Conservation (phyloP, 2,888 invertebrate genomes). For the Hemistola chrysoprasaria region DNA sequence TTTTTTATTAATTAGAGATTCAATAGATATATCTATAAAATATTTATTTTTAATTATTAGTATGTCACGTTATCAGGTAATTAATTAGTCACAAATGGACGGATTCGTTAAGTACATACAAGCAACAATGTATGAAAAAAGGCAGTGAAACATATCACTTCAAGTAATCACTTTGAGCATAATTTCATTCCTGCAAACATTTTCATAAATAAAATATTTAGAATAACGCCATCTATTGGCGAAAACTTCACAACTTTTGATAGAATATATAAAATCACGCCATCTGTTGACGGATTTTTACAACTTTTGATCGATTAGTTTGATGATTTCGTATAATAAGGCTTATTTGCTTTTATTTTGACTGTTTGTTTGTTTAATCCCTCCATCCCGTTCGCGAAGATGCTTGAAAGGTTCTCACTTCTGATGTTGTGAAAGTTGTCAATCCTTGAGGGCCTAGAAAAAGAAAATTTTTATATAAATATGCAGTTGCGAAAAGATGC, state of each 20-base stretch:
- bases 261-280: constrained; percentile 14
- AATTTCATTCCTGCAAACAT: constrained; percentile 19
- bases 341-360: constrained; percentile 4
- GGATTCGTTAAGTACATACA: constrained; percentile 21
- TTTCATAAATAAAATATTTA: constrained; percentile 1
- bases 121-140: constrained; percentile 28
- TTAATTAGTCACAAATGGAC: constrained; percentile 40
- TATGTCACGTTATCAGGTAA: constrained; percentile 49
- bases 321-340: not conserved
- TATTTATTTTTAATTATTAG: constrained; percentile 30
- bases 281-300: not conserved
- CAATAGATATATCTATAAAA: constrained; percentile 16
- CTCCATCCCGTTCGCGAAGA: constrained; percentile 68
- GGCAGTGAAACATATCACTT: constrained; percentile 44
- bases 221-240: constrained; percentile 13
- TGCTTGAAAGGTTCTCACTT: constrained; percentile 78
- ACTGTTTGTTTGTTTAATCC: constrained; percentile 40
- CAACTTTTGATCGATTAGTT: not conserved
- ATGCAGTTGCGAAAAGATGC: too few relatives aligned
- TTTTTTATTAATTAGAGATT: constrained; percentile 12
- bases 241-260: constrained; percentile 20
- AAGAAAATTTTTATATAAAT: too few relatives aligned
- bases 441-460: constrained; percentile 71
- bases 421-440: constrained; percentile 74
- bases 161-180: constrained; percentile 44